A percentile compares a stretch with the other conserved stretches of the same genome.
These are phyloP conservation scores for Branchinecta sandiegonensis DNA, from an alignment of 2,888 invertebrate species.

Conservation along the genomic window DNA sequence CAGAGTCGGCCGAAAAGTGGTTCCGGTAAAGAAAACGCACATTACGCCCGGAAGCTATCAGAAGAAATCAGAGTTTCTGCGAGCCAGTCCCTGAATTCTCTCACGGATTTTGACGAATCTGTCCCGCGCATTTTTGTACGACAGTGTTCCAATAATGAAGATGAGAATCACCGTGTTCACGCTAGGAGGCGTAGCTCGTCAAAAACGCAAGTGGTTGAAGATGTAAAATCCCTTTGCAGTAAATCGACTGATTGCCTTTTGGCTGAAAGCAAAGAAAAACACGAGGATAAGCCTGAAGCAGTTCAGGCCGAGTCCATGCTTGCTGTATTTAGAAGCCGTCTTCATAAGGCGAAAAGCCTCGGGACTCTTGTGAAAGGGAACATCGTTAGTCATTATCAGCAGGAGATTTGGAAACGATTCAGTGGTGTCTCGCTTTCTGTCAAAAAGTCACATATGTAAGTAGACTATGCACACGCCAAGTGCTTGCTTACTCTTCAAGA, in stretches of 20 bases:
- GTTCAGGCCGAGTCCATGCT: constrained; percentile 4
- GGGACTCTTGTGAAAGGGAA: constrained; percentile 23
- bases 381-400: constrained; percentile 22
- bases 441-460: not conserved
- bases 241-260: constrained; percentile 3
- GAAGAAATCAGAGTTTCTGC: constrained; percentile 55
- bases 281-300: not conserved
- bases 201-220: not conserved
- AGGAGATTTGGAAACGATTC: constrained; percentile 24
- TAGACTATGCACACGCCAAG: too few relatives aligned
- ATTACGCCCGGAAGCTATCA: constrained; percentile 41
- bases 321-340: constrained; percentile 36
- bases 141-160: constrained; percentile 26
- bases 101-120: constrained; percentile 70
- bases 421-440: constrained; percentile 17
- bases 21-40: constrained; percentile 29
- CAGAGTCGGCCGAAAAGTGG: constrained; percentile 26
- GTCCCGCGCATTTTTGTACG: constrained; percentile 34
- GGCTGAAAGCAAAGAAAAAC: not conserved
- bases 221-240: constrained; percentile 7
- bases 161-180: not conserved
- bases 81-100: constrained; percentile 68
- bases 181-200: constrained; percentile 16
- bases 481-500: too few relatives aligned
- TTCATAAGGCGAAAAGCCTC: constrained; percentile 41